Base-by-base conservation (phyloP, 1,140 invertebrate species). In the Panagrolaimus sp. region DNA sequence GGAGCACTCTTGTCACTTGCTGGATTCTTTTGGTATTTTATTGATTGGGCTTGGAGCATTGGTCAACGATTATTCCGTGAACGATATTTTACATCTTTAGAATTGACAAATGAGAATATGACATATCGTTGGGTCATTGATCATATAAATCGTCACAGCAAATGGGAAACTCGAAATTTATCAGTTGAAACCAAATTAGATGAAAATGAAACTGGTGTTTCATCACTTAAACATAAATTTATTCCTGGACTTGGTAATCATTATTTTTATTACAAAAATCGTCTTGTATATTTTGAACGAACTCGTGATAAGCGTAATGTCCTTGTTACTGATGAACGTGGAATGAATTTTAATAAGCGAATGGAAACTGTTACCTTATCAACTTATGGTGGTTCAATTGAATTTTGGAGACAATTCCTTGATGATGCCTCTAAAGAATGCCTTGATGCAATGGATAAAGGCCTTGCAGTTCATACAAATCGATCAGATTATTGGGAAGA, bases 1-100 rank as follows among this genome's bases (percentile, higher is more conserved):
- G 96, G 96, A 48, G 96, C 96, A 83, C 95, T 96, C 9, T 85
- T 98, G 23, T 93, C 96, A 84, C 92, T 93, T 27, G 83, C 98
- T 13, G 96, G 95, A 14, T 90, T 92, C 20, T 89, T 89, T 92
- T 93, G 11, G 78, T 94, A 53, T 81, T 92, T 57, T 85, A 92
- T 67, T 93, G 92, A 87, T 88, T 51, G 46, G 46, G 43, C 69
- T 23, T 25, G 27, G 5, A 66, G 78, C 43, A 66, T 82, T 9
- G 77, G 51, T 5, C 81, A 76, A 47, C 64, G 77, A 0, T 45
- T 72, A 16, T 75, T 81, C 44, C 65, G 81, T 47, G 65, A 81
- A 23, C 51, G 70, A 64, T 83, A 72, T 68, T 68, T 81, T 53
- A 81, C 77, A 14, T 74, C 74, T 27, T 67, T 82, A 38, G 66